Evolutionary conservation across 1,140 invertebrate species (phyloP).

Genomic region (Sesamia nonagrioides): DNA sequence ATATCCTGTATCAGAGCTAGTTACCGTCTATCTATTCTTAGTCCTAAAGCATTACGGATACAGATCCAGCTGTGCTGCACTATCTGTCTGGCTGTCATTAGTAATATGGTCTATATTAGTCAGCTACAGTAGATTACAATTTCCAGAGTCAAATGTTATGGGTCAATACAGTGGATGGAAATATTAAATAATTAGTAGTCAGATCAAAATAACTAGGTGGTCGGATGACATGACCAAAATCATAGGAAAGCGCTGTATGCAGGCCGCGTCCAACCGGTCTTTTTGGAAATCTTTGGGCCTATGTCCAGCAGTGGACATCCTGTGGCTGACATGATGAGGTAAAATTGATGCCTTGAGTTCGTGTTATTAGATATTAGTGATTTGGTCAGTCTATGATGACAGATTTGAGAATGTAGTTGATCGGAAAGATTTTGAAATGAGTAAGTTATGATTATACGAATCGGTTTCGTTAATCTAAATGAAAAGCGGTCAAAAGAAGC

Average conservation of each 20-base stretch:
- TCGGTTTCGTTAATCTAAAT: too few species aligned
- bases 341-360: background rate
- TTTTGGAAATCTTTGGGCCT: too few species aligned
- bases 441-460: too few species aligned
- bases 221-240: too few species aligned
- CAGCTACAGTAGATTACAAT: background rate
- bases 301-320: too few species aligned
- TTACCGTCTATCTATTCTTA: conserved; percentile 11
- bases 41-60: background rate
- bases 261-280: too few species aligned
- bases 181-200: too few species aligned
- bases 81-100: background rate
- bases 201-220: background rate
- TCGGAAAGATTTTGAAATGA: background rate
- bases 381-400: background rate
- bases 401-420: background rate
- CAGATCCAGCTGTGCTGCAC: background rate
- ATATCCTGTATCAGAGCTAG: background rate
- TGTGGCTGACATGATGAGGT: background rate
- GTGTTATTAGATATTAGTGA: too few species aligned
- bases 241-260: too few species aligned
- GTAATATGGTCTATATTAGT: background rate
- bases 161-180: background rate
- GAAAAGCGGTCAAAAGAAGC: too few species aligned
- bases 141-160: background rate